A percentile compares a stretch with the other conserved stretches of the same genome.
These are phyloP conservation scores for Sylvicapra grimmia DNA, from an alignment of 2,113 vertebrate genomes.

Conservation along the genomic window DNA sequence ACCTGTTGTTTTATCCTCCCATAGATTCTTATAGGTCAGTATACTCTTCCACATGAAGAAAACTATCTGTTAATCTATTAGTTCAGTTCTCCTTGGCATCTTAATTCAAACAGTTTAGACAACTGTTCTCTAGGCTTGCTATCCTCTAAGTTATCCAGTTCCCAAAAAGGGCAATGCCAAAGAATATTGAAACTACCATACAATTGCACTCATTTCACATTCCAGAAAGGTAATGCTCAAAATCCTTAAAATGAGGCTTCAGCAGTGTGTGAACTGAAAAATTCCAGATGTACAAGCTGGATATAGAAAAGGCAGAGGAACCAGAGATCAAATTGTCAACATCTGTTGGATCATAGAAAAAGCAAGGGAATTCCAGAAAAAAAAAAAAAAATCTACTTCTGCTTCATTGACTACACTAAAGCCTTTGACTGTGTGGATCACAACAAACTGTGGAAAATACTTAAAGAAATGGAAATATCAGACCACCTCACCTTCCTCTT, in stretches of 20 bases:
- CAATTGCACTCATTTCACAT: background rate
- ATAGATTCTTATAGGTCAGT: background rate
- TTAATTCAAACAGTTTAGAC: background rate
- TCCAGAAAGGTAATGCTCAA: background rate
- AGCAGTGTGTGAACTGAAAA: background rate
- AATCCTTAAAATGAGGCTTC: background rate
- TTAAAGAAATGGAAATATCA: background rate
- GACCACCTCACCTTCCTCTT: background rate
- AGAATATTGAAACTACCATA: background rate
- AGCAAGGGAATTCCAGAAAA: background rate
- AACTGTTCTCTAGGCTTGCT: background rate
- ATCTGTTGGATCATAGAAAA: background rate
- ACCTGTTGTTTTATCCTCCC: background rate
- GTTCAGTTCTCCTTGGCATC: background rate
- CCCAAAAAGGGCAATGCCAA: background rate
- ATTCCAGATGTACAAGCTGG: background rate
- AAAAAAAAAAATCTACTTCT: background rate
- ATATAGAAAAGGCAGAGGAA: background rate
- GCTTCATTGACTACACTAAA: background rate
- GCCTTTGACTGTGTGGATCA: background rate
- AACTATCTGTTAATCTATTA: background rate
- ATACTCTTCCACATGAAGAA: background rate
- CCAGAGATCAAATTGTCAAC: background rate
- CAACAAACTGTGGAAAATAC: background rate
- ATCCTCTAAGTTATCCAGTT: background rate